A percentile compares a stretch with the other conserved stretches of the same genome.
Evolutionary conservation across 2,797 vertebrate genomes (phyloP).

Genomic region (Cephalopachus bancanus): DNA sequence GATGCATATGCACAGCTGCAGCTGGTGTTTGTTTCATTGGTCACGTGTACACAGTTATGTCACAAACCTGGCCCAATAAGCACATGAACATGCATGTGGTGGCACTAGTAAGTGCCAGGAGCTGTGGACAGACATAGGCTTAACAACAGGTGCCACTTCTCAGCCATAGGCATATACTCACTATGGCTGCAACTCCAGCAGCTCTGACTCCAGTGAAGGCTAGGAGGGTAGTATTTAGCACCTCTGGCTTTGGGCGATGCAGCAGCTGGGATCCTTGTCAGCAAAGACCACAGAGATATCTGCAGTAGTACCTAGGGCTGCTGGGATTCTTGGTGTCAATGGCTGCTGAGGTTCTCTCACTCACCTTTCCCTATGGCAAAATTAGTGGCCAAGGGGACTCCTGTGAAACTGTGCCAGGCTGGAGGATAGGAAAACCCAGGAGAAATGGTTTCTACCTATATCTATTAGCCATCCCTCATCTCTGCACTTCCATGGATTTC

Average conservation of each 20-base stretch:
- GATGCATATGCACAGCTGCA: background rate
- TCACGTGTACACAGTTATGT: background rate
- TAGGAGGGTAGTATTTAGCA: background rate
- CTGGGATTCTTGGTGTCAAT: background rate
- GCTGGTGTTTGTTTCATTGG: background rate
- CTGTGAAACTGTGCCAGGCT: background rate
- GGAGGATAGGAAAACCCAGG: background rate
- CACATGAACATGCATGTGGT: background rate
- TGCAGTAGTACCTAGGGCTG: background rate
- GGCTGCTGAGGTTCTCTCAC: background rate
- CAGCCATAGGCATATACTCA: background rate
- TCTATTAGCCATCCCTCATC: background rate
- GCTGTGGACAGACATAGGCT: background rate
- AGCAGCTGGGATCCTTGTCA: background rate
- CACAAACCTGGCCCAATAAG: background rate
- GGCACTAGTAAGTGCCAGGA: background rate
- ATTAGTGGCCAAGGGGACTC: background rate
- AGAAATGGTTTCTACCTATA: background rate
- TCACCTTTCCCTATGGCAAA: background rate
- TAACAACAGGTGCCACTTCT: background rate
- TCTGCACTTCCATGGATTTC: background rate
- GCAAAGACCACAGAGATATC: background rate
- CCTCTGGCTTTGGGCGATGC: background rate
- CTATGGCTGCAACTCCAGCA: background rate
- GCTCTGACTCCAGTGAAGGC: background rate